Conservation (phyloP, 2,797 vertebrate species). For the Malacoctenus gilli region DNA sequence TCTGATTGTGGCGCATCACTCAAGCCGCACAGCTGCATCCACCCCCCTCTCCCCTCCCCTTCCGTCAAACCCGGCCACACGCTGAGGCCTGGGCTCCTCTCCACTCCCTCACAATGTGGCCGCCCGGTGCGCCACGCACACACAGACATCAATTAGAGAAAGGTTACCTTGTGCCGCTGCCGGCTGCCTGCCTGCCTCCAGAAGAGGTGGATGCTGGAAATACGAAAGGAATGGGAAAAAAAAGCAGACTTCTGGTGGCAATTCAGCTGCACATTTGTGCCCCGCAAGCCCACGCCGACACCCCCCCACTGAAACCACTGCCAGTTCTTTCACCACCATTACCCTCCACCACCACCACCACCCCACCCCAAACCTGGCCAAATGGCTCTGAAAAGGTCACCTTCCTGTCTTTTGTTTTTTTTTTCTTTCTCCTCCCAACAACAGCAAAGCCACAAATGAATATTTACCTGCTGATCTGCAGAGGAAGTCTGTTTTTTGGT, state of each 20-base stretch:
- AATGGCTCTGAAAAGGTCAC: constrained; percentile 67
- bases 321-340: neutral
- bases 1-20: constrained; percentile 65
- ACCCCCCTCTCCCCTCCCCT: no score
- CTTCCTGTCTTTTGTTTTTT: constrained; percentile 32
- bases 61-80: constrained; percentile 52
- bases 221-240: constrained; percentile 26
- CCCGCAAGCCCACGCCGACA: constrained; percentile 17
- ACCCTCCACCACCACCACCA: constrained; percentile 8
- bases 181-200: constrained; percentile 63
- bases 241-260: constrained; percentile 42
- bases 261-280: constrained; percentile 52
- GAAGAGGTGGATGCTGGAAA: constrained; percentile 52
- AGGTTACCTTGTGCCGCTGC: constrained; percentile 81
- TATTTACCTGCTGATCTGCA: constrained; percentile 42
- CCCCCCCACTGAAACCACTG: neutral
- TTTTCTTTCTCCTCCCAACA: constrained; percentile 15
- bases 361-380: constrained; percentile 36
- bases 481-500: neutral
- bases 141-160: constrained; percentile 83
- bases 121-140: constrained; percentile 61
- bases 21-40: constrained; percentile 65
- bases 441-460: neutral
- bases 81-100: constrained; percentile 64
- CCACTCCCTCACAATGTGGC: constrained; percentile 69